A percentile compares a stretch with the other conserved stretches of the same genome.
Evolutionary conservation across 2,797 vertebrate genomes (phyloP).

Genomic region (Anableps anableps): DNA sequence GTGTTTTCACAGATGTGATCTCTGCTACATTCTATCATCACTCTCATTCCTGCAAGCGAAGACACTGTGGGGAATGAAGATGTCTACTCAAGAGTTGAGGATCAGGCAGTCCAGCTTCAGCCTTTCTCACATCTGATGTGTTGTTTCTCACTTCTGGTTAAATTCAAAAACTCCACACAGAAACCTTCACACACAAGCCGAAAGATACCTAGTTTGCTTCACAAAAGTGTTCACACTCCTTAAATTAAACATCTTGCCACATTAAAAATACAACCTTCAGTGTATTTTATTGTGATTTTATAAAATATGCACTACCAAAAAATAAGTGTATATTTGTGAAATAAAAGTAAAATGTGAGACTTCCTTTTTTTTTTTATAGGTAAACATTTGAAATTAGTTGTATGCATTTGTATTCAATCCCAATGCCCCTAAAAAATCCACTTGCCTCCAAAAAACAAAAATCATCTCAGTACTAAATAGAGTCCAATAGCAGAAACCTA

Average conservation of each 20-base stretch:
- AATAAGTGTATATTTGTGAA: not conserved
- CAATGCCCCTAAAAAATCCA: not conserved
- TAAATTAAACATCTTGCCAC: not conserved
- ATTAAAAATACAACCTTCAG: not conserved
- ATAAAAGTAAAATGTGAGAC: not conserved
- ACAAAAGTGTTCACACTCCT: not conserved
- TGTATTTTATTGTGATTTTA: not conserved
- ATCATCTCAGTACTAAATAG: not conserved
- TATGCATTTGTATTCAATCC: not conserved
- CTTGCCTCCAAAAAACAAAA: not conserved
- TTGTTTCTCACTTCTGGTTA: not conserved
- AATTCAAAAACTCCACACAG: not conserved
- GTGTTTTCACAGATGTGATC: conserved; percentile 61
- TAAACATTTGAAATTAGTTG: not conserved
- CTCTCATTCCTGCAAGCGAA: conserved; percentile 34
- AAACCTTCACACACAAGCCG: not conserved
- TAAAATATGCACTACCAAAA: not conserved
- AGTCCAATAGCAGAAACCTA: no score
- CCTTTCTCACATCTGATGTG: conserved; percentile 14
- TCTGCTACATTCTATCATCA: conserved; percentile 34
- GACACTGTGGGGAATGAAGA: conserved; percentile 32
- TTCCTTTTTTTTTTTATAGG: not conserved
- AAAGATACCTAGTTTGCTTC: not conserved
- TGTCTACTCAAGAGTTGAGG: conserved; percentile 47
- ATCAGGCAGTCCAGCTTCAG: conserved; percentile 7